Conservation (phyloP, 1,140 invertebrate genomes). For the Tetramorium alpestre region DNA sequence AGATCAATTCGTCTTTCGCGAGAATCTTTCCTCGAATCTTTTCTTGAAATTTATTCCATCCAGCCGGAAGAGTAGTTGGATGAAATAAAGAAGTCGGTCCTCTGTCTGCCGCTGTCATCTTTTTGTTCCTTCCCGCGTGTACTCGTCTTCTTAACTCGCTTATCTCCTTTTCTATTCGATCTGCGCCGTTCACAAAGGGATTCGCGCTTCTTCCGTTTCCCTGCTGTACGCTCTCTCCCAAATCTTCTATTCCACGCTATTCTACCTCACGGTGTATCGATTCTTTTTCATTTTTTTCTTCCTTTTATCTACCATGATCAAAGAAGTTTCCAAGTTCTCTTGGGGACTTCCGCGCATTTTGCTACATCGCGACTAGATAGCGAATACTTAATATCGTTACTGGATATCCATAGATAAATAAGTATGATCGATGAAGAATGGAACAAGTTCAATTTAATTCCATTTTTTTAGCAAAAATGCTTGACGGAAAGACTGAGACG, state of each 20-base stretch:
- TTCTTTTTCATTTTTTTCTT: constrained; percentile 15
- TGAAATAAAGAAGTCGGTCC: constrained; percentile 53
- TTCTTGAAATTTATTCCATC: constrained; percentile 56
- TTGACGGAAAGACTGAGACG: background rate
- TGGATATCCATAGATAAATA: constrained; percentile 36
- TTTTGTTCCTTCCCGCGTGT: constrained; percentile 51
- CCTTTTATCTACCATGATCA: constrained; percentile 37
- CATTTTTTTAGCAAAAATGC: background rate
- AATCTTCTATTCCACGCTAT: constrained; percentile 46
- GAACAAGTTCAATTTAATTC: background rate
- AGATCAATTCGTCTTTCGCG: constrained; percentile 41
- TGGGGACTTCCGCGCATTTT: constrained; percentile 39
- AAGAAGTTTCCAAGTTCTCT: constrained; percentile 40
- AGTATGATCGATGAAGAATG: constrained; percentile 13
- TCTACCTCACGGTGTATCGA: constrained; percentile 39
- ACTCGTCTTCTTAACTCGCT: constrained; percentile 61
- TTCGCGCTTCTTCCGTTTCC: constrained; percentile 33
- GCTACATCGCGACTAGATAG: constrained; percentile 16
- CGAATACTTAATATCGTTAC: constrained; percentile 43
- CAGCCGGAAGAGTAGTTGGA: constrained; percentile 50
- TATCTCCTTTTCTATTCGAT: constrained; percentile 60
- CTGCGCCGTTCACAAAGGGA: constrained; percentile 46
- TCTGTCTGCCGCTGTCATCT: constrained; percentile 51
- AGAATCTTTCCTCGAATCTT: constrained; percentile 47
- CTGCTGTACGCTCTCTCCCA: background rate